Evolutionary conservation across 2,888 invertebrate species (phyloP), one percentile per base, ranked within the genome.

Genomic region (Galeopsomyia nigrocyanea): DNA sequence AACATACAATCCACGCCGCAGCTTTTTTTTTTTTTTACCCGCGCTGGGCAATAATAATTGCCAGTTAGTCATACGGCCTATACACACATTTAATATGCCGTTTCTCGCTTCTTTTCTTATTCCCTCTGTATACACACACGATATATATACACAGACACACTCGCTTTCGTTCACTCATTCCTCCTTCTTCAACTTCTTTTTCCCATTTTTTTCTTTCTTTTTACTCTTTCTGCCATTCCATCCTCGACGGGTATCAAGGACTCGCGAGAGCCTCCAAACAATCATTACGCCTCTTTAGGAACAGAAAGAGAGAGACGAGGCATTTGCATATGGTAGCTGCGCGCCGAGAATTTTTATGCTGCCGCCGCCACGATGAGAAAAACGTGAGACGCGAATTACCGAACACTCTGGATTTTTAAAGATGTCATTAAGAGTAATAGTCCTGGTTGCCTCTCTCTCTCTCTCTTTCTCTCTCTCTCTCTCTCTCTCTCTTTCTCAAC

Each of bases 31-130:
- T n/a, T n/a, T n/a, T 78, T 78, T 78, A 26, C 74, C 76, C 78
- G 70, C 53, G 50, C 51, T 46, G 53, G 68, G 65, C 75, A 71
- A 68, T 74, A 77, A 80, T 76, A 68, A 71, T 65, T 68, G 68
- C 70, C 71, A 76, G 77, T 80, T 79, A 77, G 79, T 80, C 79
- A 78, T 74, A 73, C 73, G 16, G 56, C 14, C n/a, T 53, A 19
- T 46, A 46, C 49, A 50, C 62, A 66, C 62, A 50, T 72, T 74
- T 68, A 67, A 73, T 69, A 71, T 68, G 75, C 68, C 67, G 60
- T 75, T 63, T 75, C 73, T 71, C 75, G 65, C 75, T 74, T 56
- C 51, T 53, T 39, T 39, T 39, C 39, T 39, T 39, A n/a, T n/a
- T 51, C 51, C 39, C 39, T 31, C n/a, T 75, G 71, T 75, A 49